Percentiles rank a stretch among this genome's conserved stretches.
Evolutionary conservation across 1,140 invertebrate species (phyloP).

Genomic region (Lamellibrachia luymesi): DNA sequence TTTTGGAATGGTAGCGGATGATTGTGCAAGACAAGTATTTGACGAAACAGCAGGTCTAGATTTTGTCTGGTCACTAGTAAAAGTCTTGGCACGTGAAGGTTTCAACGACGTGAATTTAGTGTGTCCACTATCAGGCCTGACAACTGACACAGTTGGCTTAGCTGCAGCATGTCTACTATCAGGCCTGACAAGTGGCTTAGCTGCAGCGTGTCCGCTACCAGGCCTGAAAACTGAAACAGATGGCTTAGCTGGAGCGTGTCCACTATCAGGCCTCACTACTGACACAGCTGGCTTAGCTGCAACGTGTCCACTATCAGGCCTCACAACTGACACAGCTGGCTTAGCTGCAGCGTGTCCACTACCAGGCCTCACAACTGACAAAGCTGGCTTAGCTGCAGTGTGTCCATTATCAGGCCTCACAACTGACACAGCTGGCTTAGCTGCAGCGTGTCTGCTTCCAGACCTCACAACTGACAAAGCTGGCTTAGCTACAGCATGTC

Average conservation of each 20-base stretch:
- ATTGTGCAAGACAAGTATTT: background rate
- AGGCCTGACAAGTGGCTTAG: background rate
- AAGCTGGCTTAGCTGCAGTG: background rate
- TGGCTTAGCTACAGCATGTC: background rate
- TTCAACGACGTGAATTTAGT: background rate
- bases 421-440: background rate
- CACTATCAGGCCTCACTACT: background rate
- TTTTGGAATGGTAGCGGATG: background rate
- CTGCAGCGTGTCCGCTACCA: background rate
- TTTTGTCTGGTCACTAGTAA: slow-evolving; percentile 24
- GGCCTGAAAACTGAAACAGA: background rate
- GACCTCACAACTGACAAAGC: background rate
- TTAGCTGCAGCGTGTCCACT: background rate
- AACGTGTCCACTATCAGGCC: background rate
- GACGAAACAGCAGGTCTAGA: background rate
- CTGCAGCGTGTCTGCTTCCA: background rate
- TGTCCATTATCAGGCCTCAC: background rate
- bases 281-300: background rate
- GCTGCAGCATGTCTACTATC: background rate
- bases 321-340: background rate
- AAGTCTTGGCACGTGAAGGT: slow-evolving; percentile 17
- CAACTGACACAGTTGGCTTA: background rate
- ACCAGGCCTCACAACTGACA: background rate
- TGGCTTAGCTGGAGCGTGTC: background rate
- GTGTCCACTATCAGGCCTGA: background rate